A percentile compares a stretch with the other conserved stretches of the same genome.
Evolutionary conservation across 2,113 vertebrate genomes (phyloP).

Genomic region (Equus quagga): DNA sequence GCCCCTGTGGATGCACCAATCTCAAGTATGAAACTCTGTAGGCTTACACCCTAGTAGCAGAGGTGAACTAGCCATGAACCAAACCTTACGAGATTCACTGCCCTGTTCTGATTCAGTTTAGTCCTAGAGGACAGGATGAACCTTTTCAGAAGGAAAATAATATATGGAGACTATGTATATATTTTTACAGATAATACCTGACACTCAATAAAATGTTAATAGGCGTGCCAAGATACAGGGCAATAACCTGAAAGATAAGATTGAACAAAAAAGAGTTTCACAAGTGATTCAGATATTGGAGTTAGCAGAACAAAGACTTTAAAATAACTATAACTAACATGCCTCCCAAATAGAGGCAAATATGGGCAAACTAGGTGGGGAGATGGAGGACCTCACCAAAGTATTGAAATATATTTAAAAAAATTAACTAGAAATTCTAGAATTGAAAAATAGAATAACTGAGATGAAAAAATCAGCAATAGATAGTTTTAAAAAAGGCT

Average conservation of each 20-base stretch:
- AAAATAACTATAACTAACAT: background rate
- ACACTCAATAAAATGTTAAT: background rate
- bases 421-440: background rate
- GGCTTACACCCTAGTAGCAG: background rate
- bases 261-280: background rate
- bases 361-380: background rate
- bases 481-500: background rate
- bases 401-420: background rate
- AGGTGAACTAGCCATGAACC: background rate
- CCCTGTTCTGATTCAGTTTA: background rate
- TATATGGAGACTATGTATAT: background rate
- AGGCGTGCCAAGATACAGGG: background rate
- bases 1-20: background rate
- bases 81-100: background rate
- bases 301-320: background rate
- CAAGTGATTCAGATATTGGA: background rate
- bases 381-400: background rate
- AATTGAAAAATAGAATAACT: background rate
- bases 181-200: background rate
- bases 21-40: background rate
- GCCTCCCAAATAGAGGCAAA: background rate
- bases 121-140: background rate
- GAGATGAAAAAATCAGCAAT: background rate
- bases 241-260: background rate
- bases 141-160: background rate